phyloP scores from a whole-genome alignment of 2,888 invertebrate species.

The Lobophora halterata region DNA sequence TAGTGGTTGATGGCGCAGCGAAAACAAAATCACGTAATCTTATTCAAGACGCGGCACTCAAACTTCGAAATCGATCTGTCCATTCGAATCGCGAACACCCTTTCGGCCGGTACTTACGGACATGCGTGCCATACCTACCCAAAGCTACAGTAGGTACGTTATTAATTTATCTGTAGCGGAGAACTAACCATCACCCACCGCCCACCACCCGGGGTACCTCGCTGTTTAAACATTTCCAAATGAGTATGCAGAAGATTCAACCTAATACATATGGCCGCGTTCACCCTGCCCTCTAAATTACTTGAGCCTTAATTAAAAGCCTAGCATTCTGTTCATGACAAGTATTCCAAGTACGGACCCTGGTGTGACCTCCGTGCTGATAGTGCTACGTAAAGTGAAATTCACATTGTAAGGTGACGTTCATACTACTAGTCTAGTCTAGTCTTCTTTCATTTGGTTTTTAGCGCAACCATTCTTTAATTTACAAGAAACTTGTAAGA shows the following conservation, averaged over 20 bases:
- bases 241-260: constrained; percentile 77
- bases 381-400: constrained; percentile 59
- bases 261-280: constrained; percentile 66
- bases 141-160: constrained; percentile 60
- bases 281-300: constrained; percentile 72
- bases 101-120: constrained; percentile 49
- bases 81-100: constrained; percentile 44
- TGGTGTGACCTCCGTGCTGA: constrained; percentile 48
- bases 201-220: constrained; percentile 42
- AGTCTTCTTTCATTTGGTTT: constrained; percentile 31
- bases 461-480: too few species aligned
- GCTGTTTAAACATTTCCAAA: constrained; percentile 78
- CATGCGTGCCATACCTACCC: constrained; percentile 67
- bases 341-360: constrained; percentile 66
- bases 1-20: too few species aligned
- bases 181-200: constrained; percentile 73
- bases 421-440: constrained; percentile 33
- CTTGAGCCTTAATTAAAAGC: constrained; percentile 78
- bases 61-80: constrained; percentile 25
- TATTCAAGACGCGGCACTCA: constrained; percentile 4
- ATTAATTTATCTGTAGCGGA: constrained; percentile 79
- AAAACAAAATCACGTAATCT: too few species aligned
- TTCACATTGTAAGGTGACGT: constrained; percentile 35
- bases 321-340: constrained; percentile 77
- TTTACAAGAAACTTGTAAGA: too few species aligned